A percentile compares a stretch with the other conserved stretches of the same genome.
Evolutionary conservation across 2,888 invertebrate genomes (phyloP).

Genomic region (Dromius quadrimaculatus): DNA sequence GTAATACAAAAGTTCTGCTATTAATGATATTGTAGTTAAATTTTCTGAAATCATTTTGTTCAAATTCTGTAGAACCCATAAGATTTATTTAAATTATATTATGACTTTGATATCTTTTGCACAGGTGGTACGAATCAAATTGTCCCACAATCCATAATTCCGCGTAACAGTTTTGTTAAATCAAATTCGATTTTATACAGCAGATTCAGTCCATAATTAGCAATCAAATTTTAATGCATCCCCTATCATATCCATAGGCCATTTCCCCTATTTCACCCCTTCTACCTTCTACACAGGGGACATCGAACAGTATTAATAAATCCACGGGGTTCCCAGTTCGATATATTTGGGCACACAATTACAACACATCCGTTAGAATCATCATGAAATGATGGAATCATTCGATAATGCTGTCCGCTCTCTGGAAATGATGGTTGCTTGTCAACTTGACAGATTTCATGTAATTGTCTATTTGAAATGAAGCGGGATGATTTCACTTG

Average conservation of each 20-base stretch:
- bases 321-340: slow-evolving; percentile 55
- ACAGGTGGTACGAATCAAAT: too few relatives aligned
- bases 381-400: neutral
- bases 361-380: neutral
- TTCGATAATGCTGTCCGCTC: slow-evolving; percentile 44
- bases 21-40: too few relatives aligned
- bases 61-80: too few relatives aligned
- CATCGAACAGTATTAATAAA: slow-evolving; percentile 57
- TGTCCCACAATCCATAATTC: too few relatives aligned
- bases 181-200: too few relatives aligned
- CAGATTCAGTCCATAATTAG: slow-evolving; percentile 7
- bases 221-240: slow-evolving; percentile 12
- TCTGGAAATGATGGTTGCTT: slow-evolving; percentile 16
- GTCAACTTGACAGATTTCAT: slow-evolving; percentile 58
- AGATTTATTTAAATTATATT: too few relatives aligned
- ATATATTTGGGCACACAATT: neutral
- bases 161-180: too few relatives aligned
- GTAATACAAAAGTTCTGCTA: too few relatives aligned
- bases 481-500: slow-evolving; percentile 54
- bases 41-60: too few relatives aligned
- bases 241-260: slow-evolving; percentile 1
- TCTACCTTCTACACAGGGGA: slow-evolving; percentile 8
- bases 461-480: slow-evolving; percentile 59
- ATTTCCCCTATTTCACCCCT: slow-evolving; percentile 2
- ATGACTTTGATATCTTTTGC: too few relatives aligned